Conservation (phyloP, 2,797 vertebrate species). For the Onychomys torridus region DNA sequence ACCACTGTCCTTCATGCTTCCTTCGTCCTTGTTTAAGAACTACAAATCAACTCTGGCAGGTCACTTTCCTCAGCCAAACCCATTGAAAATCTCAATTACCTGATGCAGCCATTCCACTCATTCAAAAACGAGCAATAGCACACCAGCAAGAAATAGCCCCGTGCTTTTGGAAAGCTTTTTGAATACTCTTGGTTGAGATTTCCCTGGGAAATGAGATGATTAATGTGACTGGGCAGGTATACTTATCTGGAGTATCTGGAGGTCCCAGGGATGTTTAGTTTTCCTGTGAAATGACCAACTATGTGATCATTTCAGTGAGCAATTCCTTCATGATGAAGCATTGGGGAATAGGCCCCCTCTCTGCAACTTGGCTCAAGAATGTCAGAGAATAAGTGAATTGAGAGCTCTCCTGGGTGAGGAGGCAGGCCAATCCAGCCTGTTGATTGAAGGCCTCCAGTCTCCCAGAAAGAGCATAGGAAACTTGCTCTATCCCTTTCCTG, state of each 20-base stretch:
- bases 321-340: slow-evolving; percentile 44
- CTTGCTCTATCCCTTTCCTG: not conserved
- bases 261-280: not conserved
- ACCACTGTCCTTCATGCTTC: slow-evolving; percentile 19
- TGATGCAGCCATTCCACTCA: slow-evolving; percentile 53
- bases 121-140: slow-evolving; percentile 73
- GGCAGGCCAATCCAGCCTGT: not conserved
- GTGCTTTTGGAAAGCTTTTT: slow-evolving; percentile 68
- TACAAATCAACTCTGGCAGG: slow-evolving; percentile 60
- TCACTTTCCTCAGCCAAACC: slow-evolving; percentile 61
- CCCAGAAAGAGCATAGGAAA: not conserved
- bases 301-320: not conserved
- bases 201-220: slow-evolving; percentile 62
- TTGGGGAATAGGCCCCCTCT: not conserved
- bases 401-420: not conserved
- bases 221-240: slow-evolving; percentile 72
- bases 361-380: not conserved
- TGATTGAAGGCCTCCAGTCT: not conserved
- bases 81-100: slow-evolving; percentile 76
- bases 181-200: slow-evolving; percentile 62
- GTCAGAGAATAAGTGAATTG: not conserved
- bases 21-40: slow-evolving; percentile 28
- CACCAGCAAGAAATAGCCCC: slow-evolving; percentile 53
- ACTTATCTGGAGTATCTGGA: slow-evolving; percentile 36
- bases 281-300: not conserved